phyloP scores from a whole-genome alignment of 2,888 invertebrate species.

The Drosophila demipolita region DNA sequence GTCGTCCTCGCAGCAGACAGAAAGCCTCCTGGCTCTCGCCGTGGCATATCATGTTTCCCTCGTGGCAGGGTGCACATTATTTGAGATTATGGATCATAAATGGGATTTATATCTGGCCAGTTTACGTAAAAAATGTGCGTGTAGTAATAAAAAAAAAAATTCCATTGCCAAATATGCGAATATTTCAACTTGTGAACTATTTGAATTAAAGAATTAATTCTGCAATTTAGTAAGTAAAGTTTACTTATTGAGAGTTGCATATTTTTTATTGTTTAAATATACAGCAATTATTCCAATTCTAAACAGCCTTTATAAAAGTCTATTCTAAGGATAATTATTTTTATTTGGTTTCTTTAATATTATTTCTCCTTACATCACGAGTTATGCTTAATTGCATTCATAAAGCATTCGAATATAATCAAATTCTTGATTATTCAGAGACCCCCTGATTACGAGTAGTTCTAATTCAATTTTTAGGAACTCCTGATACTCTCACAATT shows the following conservation, averaged over 20 bases:
- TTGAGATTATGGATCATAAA: constrained; percentile 85
- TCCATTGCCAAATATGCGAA: constrained; percentile 26
- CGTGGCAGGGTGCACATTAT: constrained; percentile 81
- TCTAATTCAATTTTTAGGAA: constrained; percentile 68
- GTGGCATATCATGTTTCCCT: constrained; percentile 74
- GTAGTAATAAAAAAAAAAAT: constrained; percentile 15
- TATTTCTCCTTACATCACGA: constrained; percentile 8
- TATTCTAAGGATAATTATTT: neutral
- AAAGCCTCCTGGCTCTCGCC: constrained; percentile 27
- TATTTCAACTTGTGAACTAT: constrained; percentile 8
- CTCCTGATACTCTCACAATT: constrained; percentile 46
- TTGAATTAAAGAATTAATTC: neutral
- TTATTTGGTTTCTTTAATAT: neutral
- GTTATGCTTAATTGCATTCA: constrained; percentile 29
- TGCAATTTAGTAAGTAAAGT: too few relatives aligned
- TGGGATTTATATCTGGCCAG: constrained; percentile 82
- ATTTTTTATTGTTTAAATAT: neutral
- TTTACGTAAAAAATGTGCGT: constrained; percentile 33
- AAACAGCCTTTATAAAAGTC: neutral
- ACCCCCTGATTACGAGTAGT: constrained; percentile 41
- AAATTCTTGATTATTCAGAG: constrained; percentile 54
- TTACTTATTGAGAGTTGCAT: neutral
- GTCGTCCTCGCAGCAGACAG: constrained; percentile 50
- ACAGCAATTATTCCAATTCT: neutral
- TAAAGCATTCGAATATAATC: constrained; percentile 39